Base-by-base conservation (phyloP, 1,140 invertebrate genomes). In the Cotesia glomerata region DNA sequence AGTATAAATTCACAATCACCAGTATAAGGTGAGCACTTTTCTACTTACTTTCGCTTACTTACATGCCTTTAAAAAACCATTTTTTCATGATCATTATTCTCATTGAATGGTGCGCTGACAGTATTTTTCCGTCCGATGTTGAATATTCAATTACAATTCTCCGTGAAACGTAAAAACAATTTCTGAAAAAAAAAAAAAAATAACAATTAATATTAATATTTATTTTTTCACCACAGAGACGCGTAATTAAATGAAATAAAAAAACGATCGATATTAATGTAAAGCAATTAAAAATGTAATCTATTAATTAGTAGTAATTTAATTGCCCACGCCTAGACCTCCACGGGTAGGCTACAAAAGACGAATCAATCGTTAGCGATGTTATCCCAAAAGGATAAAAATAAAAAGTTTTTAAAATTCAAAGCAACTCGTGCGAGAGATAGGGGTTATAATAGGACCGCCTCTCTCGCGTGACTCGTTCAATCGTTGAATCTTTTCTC, bases 391-490 rank as follows among this genome's bases (percentile, higher is more conserved):
- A 65, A 71, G 32, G 49, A 68, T 26, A 61, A 63, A 63, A 65
- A 71, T 36, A 68, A 8, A 45, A 45, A 45, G 39, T 45, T 9
- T 45, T 45, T n/a, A 51, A 59, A 66, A 65, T 58, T 58, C 18
- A 26, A 64, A 52, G 16, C 64, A 72, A 67, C 71, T 72, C 71
- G 71, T 72, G 71, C 71, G 14, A 61, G 64, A 72, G 63, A 72
- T 72, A 66, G 35, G 54, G 39, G 56, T 61, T 45, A 67, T 72
- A 72, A 72, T 72, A 72, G 35, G 69, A 72, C 54, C 63, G 39
- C 36, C 52, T 71, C 36, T 35, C 70, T 72, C 71, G 71, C 71
- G 71, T 72, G 71, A 72, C 71, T 72, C 18, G 71, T 65, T 14
- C 51, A 71, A 71, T 71, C 71, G 71, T 67, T 72, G 45, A 35